A percentile compares a stretch with the other conserved stretches of the same genome.
Evolutionary conservation across 2,113 vertebrate genomes (phyloP).

Genomic region (Connochaetes taurinus): DNA sequence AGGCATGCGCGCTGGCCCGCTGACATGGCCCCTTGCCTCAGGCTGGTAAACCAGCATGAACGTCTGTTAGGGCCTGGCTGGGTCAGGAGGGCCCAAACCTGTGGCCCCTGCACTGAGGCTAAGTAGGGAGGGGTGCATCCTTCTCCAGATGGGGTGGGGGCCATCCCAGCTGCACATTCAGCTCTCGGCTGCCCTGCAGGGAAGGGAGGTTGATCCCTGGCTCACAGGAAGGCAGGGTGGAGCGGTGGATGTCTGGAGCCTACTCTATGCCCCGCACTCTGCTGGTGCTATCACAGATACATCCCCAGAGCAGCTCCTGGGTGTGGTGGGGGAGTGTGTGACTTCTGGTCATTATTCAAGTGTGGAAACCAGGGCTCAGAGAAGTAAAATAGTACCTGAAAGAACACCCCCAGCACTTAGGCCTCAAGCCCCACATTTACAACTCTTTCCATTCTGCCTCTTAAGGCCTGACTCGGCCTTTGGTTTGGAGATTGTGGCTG

Average conservation of each 20-base stretch:
- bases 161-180: background rate
- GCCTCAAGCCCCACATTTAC: background rate
- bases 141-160: background rate
- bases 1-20: fast-evolving
- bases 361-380: background rate
- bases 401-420: background rate
- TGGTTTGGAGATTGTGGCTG: background rate
- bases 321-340: background rate
- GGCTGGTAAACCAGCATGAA: background rate
- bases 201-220: background rate
- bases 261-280: background rate
- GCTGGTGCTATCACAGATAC: background rate
- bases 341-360: background rate
- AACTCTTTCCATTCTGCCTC: background rate
- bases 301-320: background rate
- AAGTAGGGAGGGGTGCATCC: background rate
- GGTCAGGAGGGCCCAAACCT: background rate
- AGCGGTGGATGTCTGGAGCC: background rate
- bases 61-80: background rate
- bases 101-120: background rate
- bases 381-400: background rate
- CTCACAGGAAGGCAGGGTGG: background rate
- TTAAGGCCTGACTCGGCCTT: background rate
- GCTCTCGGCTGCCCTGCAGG: background rate
- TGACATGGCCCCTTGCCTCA: too few species aligned